phyloP scores from a whole-genome alignment of 2,888 invertebrate species.

The Tetheella fluctuosa region DNA sequence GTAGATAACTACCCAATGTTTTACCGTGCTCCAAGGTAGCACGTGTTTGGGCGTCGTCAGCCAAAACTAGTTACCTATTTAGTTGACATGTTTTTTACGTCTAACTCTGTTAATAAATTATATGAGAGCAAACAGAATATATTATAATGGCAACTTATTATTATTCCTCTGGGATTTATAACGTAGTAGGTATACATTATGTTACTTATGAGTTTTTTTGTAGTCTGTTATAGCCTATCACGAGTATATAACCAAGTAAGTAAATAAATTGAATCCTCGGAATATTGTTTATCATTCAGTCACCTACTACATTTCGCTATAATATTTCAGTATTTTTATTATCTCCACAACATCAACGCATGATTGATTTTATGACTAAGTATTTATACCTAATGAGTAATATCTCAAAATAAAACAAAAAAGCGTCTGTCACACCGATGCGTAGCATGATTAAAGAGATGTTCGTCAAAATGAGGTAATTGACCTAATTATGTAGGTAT shows the following conservation, averaged over 20 bases:
- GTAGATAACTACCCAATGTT: not conserved
- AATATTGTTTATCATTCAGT: too few relatives aligned
- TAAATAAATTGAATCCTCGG: too few relatives aligned
- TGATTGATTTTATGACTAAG: not conserved
- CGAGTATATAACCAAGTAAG: too few relatives aligned
- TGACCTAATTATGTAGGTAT: conserved; percentile 33
- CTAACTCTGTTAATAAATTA: not conserved
- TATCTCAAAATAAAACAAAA: conserved; percentile 9
- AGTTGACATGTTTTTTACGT: not conserved
- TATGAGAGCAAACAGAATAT: not conserved
- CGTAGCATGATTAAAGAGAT: conserved; percentile 21
- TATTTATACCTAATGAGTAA: not conserved
- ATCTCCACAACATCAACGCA: not conserved
- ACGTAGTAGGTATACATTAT: too few relatives aligned
- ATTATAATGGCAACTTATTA: not conserved
- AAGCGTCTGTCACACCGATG: not conserved
- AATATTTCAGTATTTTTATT: not conserved
- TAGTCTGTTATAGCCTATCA: too few relatives aligned
- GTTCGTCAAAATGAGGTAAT: conserved; percentile 28
- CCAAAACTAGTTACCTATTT: not conserved
- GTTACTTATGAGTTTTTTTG: too few relatives aligned
- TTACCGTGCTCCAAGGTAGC: not conserved
- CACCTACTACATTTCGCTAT: not conserved
- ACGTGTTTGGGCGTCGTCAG: not conserved
- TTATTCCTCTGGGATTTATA: not conserved